Evolutionary conservation across 2,888 invertebrate genomes (phyloP).

Genomic region (Choreutis nemorana): DNA sequence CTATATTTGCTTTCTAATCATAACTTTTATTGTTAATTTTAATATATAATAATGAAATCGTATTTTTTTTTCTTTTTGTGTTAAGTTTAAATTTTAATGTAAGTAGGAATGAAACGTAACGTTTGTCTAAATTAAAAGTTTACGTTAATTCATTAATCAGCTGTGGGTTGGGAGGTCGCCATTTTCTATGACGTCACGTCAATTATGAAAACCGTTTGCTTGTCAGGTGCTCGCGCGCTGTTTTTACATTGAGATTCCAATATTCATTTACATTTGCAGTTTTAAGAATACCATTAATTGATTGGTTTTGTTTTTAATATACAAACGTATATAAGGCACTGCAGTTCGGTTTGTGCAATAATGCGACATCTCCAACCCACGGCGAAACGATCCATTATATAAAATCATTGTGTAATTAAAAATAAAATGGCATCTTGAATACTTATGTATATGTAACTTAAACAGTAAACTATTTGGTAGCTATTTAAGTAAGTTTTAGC

Average conservation of each 20-base stretch:
- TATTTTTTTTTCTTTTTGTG: slow-evolving; percentile 29
- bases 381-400: slow-evolving; percentile 7
- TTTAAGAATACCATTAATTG: too few species aligned
- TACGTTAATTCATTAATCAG: slow-evolving; percentile 24
- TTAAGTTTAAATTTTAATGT: slow-evolving; percentile 48
- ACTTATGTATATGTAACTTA: slow-evolving; percentile 50
- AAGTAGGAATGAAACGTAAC: slow-evolving; percentile 49
- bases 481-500: slow-evolving; percentile 49
- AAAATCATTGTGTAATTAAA: slow-evolving; percentile 37
- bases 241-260: not conserved
- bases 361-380: slow-evolving; percentile 5
- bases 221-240: slow-evolving; percentile 3
- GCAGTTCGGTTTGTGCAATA: slow-evolving; percentile 6
- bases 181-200: slow-evolving; percentile 2
- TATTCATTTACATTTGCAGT: too few species aligned
- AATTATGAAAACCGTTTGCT: slow-evolving; percentile 3
- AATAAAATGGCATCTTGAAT: slow-evolving; percentile 40
- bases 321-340: too few species aligned
- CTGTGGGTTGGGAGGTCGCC: slow-evolving; percentile 22
- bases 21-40: slow-evolving; percentile 43
- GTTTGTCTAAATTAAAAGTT: slow-evolving; percentile 30
- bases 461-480: slow-evolving; percentile 48
- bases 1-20: slow-evolving; percentile 51
- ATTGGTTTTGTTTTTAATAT: too few species aligned
- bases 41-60: slow-evolving; percentile 38